A percentile compares a stretch with the other conserved stretches of the same genome.
phyloP scores from a whole-genome alignment of 2,113 vertebrate species.

The Brevimyrus niger region DNA sequence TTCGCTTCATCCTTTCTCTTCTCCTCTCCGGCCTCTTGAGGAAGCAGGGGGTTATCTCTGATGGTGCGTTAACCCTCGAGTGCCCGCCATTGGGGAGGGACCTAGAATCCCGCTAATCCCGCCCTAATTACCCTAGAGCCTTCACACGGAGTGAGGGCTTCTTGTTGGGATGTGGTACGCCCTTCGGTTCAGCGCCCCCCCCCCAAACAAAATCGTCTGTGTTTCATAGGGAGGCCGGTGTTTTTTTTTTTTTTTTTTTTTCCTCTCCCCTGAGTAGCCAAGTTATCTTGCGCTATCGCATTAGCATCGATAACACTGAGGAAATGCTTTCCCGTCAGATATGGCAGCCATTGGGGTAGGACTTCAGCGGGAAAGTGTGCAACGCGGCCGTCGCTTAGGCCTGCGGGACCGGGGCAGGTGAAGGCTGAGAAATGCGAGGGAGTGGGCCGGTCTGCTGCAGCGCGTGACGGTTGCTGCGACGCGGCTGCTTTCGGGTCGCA shows the following conservation, averaged over 20 bases:
- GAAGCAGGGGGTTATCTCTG: background rate
- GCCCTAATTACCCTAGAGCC: background rate
- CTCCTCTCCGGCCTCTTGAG: background rate
- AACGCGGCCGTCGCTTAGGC: background rate
- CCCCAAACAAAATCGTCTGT: background rate
- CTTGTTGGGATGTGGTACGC: background rate
- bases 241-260: background rate
- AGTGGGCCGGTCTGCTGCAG: background rate
- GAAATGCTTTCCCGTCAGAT: background rate
- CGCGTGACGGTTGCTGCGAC: background rate
- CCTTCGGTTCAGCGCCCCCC: background rate
- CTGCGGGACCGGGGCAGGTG: background rate
- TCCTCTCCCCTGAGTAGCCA: background rate
- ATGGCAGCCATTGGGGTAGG: background rate
- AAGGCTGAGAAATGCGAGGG: background rate
- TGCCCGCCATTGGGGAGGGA: background rate
- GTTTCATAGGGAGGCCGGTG: background rate
- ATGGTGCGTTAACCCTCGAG: slow-evolving; percentile 5
- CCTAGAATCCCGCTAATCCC: background rate
- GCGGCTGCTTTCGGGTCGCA: background rate
- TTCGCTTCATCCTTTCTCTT: background rate
- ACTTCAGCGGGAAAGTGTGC: background rate
- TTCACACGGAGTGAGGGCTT: background rate
- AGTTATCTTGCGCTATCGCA: background rate
- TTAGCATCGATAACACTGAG: background rate